phyloP scores from a whole-genome alignment of 2,113 vertebrate species.

The Ellobius talpinus region DNA sequence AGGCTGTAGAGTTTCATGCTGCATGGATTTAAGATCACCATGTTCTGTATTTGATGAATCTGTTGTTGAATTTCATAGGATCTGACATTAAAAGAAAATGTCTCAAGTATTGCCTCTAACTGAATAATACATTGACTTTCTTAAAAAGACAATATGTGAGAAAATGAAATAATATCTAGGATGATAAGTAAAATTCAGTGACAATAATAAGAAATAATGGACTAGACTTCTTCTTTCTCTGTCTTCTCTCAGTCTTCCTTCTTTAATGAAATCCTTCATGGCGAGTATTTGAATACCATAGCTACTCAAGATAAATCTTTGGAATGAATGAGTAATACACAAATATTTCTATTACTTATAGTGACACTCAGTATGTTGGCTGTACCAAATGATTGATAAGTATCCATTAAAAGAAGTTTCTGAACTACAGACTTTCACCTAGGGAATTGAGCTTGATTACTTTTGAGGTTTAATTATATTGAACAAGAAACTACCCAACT shows the following conservation, averaged over 20 bases:
- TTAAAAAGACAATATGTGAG: conserved; percentile 5
- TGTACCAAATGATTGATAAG: conserved; percentile 31
- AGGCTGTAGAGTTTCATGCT: neutral
- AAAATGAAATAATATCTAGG: conserved; percentile 52
- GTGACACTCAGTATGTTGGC: neutral
- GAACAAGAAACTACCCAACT: conserved; percentile 15
- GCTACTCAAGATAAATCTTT: conserved; percentile 13
- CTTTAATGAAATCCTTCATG: conserved; percentile 30
- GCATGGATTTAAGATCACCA: neutral
- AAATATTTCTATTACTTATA: conserved; percentile 38
- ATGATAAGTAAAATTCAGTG: conserved; percentile 31
- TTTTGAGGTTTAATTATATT: neutral
- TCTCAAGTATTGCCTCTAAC: conserved; percentile 64
- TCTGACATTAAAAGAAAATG: conserved; percentile 59
- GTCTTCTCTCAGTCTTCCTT: neutral
- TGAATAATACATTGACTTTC: conserved; percentile 56
- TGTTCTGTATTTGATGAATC: conserved; percentile 57
- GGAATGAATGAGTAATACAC: neutral
- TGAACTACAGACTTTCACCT: conserved; percentile 19
- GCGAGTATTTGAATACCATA: neutral
- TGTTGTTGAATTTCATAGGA: conserved; percentile 55
- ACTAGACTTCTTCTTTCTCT: neutral
- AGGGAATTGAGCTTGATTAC: neutral
- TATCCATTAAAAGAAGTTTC: conserved; percentile 48
- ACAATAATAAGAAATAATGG: conserved; percentile 49